phyloP scores from a whole-genome alignment of 2,113 vertebrate genomes.

The Orcinus orca region DNA sequence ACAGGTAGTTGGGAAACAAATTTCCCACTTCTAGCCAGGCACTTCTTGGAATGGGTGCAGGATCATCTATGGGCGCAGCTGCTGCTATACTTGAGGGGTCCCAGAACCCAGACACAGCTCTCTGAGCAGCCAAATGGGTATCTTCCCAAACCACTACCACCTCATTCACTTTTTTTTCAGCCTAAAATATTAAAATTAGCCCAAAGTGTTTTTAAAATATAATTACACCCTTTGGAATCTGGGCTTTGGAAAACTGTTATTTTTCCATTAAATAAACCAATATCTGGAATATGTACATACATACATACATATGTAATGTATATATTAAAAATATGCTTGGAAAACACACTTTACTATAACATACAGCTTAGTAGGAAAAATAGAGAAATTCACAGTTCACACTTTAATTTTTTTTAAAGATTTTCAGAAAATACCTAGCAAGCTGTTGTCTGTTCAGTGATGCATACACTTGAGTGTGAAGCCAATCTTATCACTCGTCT shows the following conservation, averaged over 20 bases:
- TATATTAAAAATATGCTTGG: conserved; percentile 26
- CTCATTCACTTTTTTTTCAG: conserved; percentile 52
- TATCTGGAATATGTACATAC: conserved; percentile 34
- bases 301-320: neutral
- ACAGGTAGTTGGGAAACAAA: conserved; percentile 33
- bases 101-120: conserved; percentile 70
- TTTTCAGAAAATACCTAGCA: conserved; percentile 3
- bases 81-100: conserved; percentile 66
- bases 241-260: conserved; percentile 59
- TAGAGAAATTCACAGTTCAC: conserved; percentile 32
- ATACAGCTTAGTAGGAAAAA: neutral
- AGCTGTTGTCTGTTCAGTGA: conserved; percentile 18
- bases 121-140: conserved; percentile 68
- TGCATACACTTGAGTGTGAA: conserved; percentile 9
- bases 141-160: conserved; percentile 55
- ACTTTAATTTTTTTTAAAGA: neutral
- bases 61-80: conserved; percentile 65
- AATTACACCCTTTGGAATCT: conserved; percentile 66
- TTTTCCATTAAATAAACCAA: conserved; percentile 74
- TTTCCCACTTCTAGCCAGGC: conserved; percentile 61
- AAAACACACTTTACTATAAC: conserved; percentile 5
- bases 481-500: conserved; percentile 35
- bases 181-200: conserved; percentile 76
- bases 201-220: conserved; percentile 76
- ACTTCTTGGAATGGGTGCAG: conserved; percentile 68